These are phyloP conservation scores for Ichneumoninae sp. DNA, from an alignment of 2,888 invertebrate species.

Conservation along the genomic window DNA sequence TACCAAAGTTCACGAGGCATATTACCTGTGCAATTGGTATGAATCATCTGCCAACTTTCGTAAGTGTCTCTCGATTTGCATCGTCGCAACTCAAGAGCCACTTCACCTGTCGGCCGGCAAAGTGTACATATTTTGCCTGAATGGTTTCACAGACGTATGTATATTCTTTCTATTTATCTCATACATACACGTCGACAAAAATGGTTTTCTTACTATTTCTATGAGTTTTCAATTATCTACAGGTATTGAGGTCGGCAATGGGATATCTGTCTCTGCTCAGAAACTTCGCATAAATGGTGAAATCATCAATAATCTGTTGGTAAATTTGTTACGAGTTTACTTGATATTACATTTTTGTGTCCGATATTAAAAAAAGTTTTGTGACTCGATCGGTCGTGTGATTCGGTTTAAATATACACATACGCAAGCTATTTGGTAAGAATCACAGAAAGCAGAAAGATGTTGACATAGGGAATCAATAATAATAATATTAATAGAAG, in stretches of 20 bases:
- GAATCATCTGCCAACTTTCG: slow-evolving; percentile 85
- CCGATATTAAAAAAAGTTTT: slow-evolving; percentile 22
- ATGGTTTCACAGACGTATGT: slow-evolving; percentile 84
- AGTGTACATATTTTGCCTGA: slow-evolving; percentile 85
- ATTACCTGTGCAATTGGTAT: slow-evolving; percentile 86
- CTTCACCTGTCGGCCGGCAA: slow-evolving; percentile 86
- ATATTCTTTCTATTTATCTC: background rate
- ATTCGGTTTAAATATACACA: background rate
- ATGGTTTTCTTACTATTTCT: background rate
- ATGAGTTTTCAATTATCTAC: background rate
- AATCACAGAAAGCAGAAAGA: background rate
- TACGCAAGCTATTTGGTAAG: slow-evolving; percentile 21
- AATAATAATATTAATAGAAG: background rate
- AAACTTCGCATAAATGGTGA: slow-evolving; percentile 51
- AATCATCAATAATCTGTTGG: background rate
- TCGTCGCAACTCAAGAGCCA: slow-evolving; percentile 85
- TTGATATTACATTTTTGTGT: slow-evolving; percentile 4
- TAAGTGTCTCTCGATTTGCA: slow-evolving; percentile 84
- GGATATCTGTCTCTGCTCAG: slow-evolving; percentile 67
- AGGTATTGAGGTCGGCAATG: slow-evolving; percentile 69
- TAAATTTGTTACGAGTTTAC: background rate
- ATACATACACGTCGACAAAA: background rate
- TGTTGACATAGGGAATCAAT: slow-evolving; percentile 4
- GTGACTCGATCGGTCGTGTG: slow-evolving; percentile 1
- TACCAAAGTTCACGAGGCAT: slow-evolving; percentile 84